These are phyloP conservation scores for Pelobates cultripes DNA, from an alignment of 2,797 vertebrate genomes.

Conservation along the genomic window DNA sequence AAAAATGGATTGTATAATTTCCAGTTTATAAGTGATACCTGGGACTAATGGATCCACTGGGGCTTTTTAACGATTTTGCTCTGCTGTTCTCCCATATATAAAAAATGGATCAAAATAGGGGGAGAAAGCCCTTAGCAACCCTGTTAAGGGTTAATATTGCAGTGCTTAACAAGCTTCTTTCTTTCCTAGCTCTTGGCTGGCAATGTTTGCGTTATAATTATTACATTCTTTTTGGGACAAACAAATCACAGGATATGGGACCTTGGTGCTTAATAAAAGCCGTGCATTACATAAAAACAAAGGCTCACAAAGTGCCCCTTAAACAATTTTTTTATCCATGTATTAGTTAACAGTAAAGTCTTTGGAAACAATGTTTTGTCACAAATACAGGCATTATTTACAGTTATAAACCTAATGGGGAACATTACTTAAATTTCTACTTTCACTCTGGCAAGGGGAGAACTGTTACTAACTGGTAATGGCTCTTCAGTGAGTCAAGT, in stretches of 20 bases:
- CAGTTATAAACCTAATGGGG: conserved; percentile 38
- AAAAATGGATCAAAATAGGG: too few relatives aligned
- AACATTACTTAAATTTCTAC: conserved; percentile 20
- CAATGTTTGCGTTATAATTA: conserved; percentile 46
- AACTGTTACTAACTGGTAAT: conserved; percentile 34
- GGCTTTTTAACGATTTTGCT: too few relatives aligned
- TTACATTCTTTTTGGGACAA: conserved; percentile 44
- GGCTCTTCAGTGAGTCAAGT: conserved; percentile 31
- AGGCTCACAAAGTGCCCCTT: conserved; percentile 34
- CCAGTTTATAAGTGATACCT: too few relatives aligned
- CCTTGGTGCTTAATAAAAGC: conserved; percentile 48
- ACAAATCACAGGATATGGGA: conserved; percentile 39
- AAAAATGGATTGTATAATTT: too few relatives aligned
- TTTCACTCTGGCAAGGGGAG: conserved; percentile 23
- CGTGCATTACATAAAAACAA: conserved; percentile 43
- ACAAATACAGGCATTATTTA: conserved; percentile 51
- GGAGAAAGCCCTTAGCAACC: too few relatives aligned
- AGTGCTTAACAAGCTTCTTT: conserved; percentile 32
- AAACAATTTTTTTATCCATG: conserved; percentile 22
- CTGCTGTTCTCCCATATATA: too few relatives aligned
- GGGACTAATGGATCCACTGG: too few relatives aligned
- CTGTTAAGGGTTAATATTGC: conserved; percentile 17
- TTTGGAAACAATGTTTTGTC: conserved; percentile 37
- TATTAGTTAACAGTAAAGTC: conserved; percentile 31
- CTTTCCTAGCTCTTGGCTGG: not conserved